phyloP scores from a whole-genome alignment of 2,797 vertebrate genomes.

The Chromobotia macracanthus region DNA sequence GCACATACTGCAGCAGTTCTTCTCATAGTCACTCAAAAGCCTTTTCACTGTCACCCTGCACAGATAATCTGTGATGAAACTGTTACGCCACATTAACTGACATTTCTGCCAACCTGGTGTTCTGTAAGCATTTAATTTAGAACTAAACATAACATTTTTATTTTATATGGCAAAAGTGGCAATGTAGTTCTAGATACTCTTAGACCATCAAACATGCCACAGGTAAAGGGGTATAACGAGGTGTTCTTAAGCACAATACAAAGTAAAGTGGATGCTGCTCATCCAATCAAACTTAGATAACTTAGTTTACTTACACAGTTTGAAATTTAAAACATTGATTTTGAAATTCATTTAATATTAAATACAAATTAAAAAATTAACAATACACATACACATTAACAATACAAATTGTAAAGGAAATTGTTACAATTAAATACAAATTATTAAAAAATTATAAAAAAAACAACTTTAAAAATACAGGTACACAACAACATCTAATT shows the following conservation, averaged over 20 bases:
- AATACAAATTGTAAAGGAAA: no score
- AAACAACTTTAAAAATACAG: no score
- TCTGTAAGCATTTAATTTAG: not conserved
- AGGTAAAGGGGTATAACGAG: not conserved
- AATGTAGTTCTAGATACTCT: not conserved
- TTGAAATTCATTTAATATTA: no score
- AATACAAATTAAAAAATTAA: no score
- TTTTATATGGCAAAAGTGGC: no score
- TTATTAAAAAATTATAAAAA: no score
- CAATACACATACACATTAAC: no score
- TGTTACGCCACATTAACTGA: not conserved
- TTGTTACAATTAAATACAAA: no score
- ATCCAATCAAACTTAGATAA: not conserved
- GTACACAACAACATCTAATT: no score
- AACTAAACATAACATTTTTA: not conserved
- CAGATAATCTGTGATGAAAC: not conserved
- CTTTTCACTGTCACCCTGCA: conserved; percentile 7
- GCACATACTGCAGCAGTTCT: not conserved
- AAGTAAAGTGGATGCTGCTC: not conserved
- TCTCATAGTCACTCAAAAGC: not conserved
- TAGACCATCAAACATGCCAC: not conserved
- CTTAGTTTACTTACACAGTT: no score
- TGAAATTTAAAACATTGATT: no score
- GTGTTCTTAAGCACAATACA: not conserved
- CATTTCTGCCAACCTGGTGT: not conserved